Evolutionary conservation across 2,113 vertebrate genomes (phyloP).

Genomic region (Nothocercus nigrocapillus): DNA sequence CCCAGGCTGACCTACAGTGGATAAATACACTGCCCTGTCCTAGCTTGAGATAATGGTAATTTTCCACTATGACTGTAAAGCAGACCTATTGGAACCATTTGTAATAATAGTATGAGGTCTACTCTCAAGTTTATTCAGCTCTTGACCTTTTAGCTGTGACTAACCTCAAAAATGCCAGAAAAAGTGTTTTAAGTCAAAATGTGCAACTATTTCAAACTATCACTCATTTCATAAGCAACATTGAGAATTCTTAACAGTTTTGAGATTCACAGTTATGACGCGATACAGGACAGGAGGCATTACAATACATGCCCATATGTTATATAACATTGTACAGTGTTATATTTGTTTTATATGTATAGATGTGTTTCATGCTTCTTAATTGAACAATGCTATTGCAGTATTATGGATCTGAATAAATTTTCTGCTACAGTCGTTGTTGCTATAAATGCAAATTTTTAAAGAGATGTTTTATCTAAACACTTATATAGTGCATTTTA

Average conservation of each 20-base stretch:
- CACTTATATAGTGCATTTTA: neutral
- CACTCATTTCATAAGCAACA: neutral
- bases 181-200: neutral
- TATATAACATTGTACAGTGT: neutral
- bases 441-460: neutral
- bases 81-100: neutral
- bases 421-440: neutral
- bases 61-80: neutral
- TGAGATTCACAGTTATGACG: neutral
- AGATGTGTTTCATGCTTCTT: neutral
- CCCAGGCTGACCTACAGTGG: neutral
- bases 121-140: neutral
- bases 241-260: neutral
- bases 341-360: neutral
- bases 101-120: neutral
- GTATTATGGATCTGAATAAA: neutral
- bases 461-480: neutral
- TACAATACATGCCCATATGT: neutral
- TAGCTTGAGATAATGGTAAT: neutral
- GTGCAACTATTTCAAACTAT: neutral
- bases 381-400: neutral
- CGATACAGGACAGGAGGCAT: neutral
- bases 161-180: neutral
- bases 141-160: neutral
- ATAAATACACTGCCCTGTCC: neutral